Evolutionary conservation across 1,140 invertebrate genomes (phyloP), one percentile per base, ranked within the genome.

Genomic region (Eufriesea mexicana): DNA sequence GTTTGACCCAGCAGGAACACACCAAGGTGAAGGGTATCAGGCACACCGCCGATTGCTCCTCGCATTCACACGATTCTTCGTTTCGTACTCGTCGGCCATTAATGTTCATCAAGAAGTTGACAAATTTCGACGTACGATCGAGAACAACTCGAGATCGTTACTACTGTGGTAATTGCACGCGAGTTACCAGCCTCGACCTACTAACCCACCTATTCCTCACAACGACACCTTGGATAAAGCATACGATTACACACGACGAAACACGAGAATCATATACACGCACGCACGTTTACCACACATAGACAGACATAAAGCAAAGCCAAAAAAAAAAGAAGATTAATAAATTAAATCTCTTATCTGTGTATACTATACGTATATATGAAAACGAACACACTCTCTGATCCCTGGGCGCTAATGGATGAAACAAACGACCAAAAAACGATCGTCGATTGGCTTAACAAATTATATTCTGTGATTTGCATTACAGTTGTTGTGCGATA

Each of bases 401-500:
- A 86, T 90, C 85, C 86, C 67, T 83, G 75, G 75, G 91, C 90
- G 90, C 91, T 90, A 86, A 86, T 89, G 87, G 88, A 92, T 90
- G 51, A 72, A 66, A 54, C 42, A 80, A 64, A 47, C 23, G 23
- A 54, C 54, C 61, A 47, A 71, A 87, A 83, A 59, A 90, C 89
- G 89, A 92, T 91, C 89, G 81, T 92, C 89, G 78, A 92, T 92
- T 91, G 91, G 91, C 91, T 92, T 92, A 93, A 93, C 91, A 90
- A 92, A 92, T 91, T 93, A 91, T 92, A 93, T 93, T 93, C 88
- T 94, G 91, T 94, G 92, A 92, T 94, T 94, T 94, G 90, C 91
- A 94, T 94, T 94, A 93, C 93, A 94, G 93, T 93, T 92, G 90
- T 93, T 93, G 92, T 94, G 92, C 91, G 90, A 92, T 93, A 93